Evolutionary conservation across 2,888 invertebrate species (phyloP), one percentile per base, ranked within the genome.

Genomic region (Dicycla oo): DNA sequence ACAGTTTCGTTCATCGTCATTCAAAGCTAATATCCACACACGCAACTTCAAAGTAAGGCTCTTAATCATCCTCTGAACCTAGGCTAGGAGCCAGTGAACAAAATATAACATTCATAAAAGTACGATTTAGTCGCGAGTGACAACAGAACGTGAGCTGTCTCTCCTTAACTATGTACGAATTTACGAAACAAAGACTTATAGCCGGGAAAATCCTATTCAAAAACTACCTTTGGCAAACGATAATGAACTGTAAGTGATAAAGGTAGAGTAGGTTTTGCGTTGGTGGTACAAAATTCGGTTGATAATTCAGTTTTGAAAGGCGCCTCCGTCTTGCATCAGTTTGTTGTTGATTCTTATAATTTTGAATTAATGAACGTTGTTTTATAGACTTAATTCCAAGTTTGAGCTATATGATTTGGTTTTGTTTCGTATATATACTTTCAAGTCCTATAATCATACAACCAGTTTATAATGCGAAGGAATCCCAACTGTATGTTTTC

Each of bases 161-260:
- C 83, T 84, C 84, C 70, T 75, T 80, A 83, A 84, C 87, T 86
- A 85, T 78, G 85, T 86, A 86, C 86, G 82, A 87, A 88, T 84
- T 84, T 86, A 85, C 86, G 82, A 87, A 88, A 88, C 88, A 89
- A 88, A 89, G 89, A 87, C 81, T 85, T 88, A 88, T 85, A 82
- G 86, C 71, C 80, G 61, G 75, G 81, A 85, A 86, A 88, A 80
- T 80, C 73, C 79, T 81, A 77, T 78, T 80, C 81, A 73, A 73
- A 80, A 81, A 75, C 43, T 70, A 63, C 26, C 8, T 13, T 38
- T 61, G 68, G 3, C 61, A 68, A 18, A 53, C 61, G 57, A 86
- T 60, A 66, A 64, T 58, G 57, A 23, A 83, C 85, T 54, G 58
- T 69, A 78, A 64, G 23, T 26, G 23, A 8, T 8, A 6, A n/a